phyloP scores from a whole-genome alignment of 30 jellyfish, hydroid and myxozoan species.

The Hydra vulgaris region DNA sequence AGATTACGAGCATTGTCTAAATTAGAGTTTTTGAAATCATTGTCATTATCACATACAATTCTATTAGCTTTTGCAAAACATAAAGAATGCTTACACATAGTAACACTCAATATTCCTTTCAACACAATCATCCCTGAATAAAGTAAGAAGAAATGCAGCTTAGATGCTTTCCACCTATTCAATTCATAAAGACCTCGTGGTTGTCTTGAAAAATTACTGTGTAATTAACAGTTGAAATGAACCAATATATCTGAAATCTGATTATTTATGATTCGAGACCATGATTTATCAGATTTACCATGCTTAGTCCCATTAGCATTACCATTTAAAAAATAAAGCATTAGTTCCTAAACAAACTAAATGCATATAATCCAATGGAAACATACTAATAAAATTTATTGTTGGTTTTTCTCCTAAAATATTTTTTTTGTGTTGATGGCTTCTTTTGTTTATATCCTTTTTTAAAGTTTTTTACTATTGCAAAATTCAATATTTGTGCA shows the following conservation, averaged over 20 bases:
- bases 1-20: neutral
- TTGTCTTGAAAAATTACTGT: neutral
- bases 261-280: neutral
- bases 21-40: too few species aligned
- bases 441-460: neutral
- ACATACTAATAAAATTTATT: too few species aligned
- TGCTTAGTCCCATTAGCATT: neutral
- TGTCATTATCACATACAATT: too few species aligned
- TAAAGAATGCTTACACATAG: too few species aligned
- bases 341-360: neutral
- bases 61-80: too few species aligned
- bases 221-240: neutral
- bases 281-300: too few species aligned
- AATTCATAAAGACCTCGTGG: neutral
- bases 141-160: too few species aligned
- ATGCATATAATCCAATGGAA: slow-evolving; percentile 2
- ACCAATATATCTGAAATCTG: neutral
- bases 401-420: neutral
- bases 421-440: neutral
- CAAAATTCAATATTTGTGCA: too few species aligned
- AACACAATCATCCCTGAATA: too few species aligned
- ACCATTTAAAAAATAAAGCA: neutral
- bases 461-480: neutral
- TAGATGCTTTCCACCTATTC: neutral
- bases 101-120: too few species aligned